Base-by-base conservation (phyloP, 2,888 invertebrate genomes). In the Agrilus cyanescens region DNA sequence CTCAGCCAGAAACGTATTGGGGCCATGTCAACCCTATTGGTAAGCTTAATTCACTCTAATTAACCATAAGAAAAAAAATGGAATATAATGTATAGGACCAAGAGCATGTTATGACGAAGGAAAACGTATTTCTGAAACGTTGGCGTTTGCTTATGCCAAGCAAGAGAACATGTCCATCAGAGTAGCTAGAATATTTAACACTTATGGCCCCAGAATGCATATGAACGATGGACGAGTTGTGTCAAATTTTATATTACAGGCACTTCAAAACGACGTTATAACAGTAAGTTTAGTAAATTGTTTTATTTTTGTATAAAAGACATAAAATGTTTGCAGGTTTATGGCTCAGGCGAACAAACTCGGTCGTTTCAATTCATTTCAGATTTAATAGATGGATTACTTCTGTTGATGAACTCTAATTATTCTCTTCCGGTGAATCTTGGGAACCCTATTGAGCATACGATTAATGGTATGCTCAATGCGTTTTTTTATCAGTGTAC, bases 71-170 rank as follows among this genome's bases (percentile, higher is more conserved):
- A n/a, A n/a, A n/a, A n/a, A n/a, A n/a, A n/a, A n/a, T n/a, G n/a
- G n/a, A 20, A 12, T n/a, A 29, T 37, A 45, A 41, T 46, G 47
- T 65, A 57, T 57, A 83, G 86, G 91, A 2, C 91, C 91, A 0
- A 72, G 98, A 44, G 93, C 97, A 1, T 99, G 98, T 66, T 98
- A 98, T 59, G 98, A 99, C 62, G 98, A 99, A 70, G 97, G 96
- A n/a, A 99, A 98, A 68, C 74, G 98, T 41, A 94, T 97, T 1
- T 87, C 97, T 0, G 98, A 99, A 68, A 91, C 97, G 0, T 71
- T 99, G 44, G 82, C 84, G 53, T 96, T 95, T 65, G 94, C 98
- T 0, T 99, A 99, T 66, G 87, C 90, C 12, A 93, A 95, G 60
- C 96, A 97, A 73, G 97, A 98, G 65, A 86, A 87, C 38, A 88